Conservation (phyloP, 2,797 vertebrate species). For the Sparus aurata region DNA sequence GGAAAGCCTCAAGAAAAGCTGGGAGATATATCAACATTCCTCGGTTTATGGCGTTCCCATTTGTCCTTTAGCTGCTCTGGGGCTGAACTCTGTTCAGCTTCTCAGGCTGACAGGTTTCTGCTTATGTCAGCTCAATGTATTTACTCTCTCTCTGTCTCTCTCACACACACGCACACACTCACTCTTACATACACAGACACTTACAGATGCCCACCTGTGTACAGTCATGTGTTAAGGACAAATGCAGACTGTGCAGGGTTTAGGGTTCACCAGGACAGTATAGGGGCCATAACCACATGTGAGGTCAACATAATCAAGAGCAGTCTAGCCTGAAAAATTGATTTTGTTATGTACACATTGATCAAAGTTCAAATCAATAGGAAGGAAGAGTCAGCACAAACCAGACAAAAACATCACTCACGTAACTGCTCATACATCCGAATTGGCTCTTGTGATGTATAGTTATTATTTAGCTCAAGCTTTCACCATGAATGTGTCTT, state of each 20-base stretch:
- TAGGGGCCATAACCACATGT: neutral
- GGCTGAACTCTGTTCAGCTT: slow-evolving; percentile 11
- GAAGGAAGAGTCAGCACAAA: slow-evolving; percentile 15
- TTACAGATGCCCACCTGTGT: slow-evolving; percentile 2
- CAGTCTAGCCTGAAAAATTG: slow-evolving; percentile 23
- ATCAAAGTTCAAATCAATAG: slow-evolving; percentile 25
- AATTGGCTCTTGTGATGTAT: neutral
- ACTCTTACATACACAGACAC: neutral
- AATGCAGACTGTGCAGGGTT: slow-evolving; percentile 37
- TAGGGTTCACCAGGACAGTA: neutral
- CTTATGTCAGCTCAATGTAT: slow-evolving; percentile 14
- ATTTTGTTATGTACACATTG: slow-evolving; percentile 34
- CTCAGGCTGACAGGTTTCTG: neutral
- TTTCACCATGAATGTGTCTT: neutral
- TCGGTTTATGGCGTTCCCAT: slow-evolving; percentile 7
- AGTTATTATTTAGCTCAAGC: neutral
- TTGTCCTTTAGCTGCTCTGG: slow-evolving; percentile 13
- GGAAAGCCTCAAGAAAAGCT: slow-evolving; percentile 22
- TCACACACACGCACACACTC: slow-evolving; percentile 1
- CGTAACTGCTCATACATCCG: neutral
- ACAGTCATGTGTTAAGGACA: slow-evolving; percentile 25
- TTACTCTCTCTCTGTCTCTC: neutral
- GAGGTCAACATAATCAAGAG: slow-evolving; percentile 13
- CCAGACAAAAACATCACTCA: neutral
- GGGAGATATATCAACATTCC: slow-evolving; percentile 54